Evolutionary conservation across 2,888 invertebrate species (phyloP), one percentile per base, ranked within the genome.

Genomic region (Melipona bicolor): DNA sequence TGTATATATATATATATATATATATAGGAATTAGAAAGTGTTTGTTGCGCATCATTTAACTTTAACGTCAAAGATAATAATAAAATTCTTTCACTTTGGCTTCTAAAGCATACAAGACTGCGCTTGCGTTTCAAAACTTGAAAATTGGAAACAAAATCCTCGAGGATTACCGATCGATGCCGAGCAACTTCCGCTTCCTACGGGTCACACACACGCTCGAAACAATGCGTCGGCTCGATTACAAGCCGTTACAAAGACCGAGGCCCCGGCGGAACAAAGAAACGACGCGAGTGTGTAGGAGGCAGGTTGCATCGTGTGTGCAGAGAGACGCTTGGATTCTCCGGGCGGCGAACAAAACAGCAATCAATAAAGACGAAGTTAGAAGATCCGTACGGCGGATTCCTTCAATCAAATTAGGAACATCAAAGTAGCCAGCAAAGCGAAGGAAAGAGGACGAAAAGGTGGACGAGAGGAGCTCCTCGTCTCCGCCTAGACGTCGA

Each of bases 371-470:
- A 91, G 92, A 91, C 92, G 90, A 93, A 92, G 93, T 92, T 93
- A 91, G 90, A 88, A 65, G 74, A 94, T 91, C 90, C 91, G 92
- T 92, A 93, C 92, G 91, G 88, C 88, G 93, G 92, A 94, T 94
- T 94, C 94, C 92, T 94, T 94, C 94, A 94, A 94, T 94, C 94
- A 94, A 94, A 94, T 94, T 94, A 94, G 94, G 92, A 92, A 94
- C 94, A 94, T 94, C 94, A 94, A 94, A 94, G 94, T 92, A 92
- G 88, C 91, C 91, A 89, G 90, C 87, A 89, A 92, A 89, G 87
- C 91, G 91, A 90, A 90, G 88, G 84, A 88, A 91, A 79, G 88
- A 74, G 89, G 87, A 90, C 88, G 89, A 87, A 83, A 79, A 83
- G 90, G 84, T 83, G 80, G 84, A 86, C 79, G 82, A 84, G 86